Conservation (phyloP, 1,140 invertebrate species). For the Mesaphorura yosii region DNA sequence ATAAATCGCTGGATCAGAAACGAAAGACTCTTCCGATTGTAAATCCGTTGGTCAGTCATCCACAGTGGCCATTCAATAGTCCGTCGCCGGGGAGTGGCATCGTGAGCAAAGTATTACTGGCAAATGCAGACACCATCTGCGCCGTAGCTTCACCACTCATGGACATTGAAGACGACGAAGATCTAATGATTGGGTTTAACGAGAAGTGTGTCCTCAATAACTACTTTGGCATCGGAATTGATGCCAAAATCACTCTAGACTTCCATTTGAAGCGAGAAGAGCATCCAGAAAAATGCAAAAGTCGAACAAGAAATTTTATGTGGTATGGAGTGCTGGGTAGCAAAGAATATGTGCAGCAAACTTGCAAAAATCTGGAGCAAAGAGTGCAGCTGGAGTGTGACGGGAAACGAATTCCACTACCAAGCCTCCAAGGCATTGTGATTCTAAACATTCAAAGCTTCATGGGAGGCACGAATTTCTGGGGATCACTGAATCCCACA, state of each 20-base stretch:
- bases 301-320: slow-evolving; percentile 90
- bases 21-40: slow-evolving; percentile 71
- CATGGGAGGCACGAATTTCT: slow-evolving; percentile 97
- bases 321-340: slow-evolving; percentile 92
- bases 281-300: slow-evolving; percentile 93
- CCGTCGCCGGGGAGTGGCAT: slow-evolving; percentile 46
- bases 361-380: slow-evolving; percentile 93
- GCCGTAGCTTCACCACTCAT: slow-evolving; percentile 47
- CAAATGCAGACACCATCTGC: slow-evolving; percentile 92
- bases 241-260: slow-evolving; percentile 94
- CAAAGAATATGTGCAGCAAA: slow-evolving; percentile 66
- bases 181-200: slow-evolving; percentile 62
- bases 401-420: slow-evolving; percentile 77
- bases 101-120: slow-evolving; percentile 79
- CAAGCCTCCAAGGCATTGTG: slow-evolving; percentile 89
- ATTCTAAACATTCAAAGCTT: slow-evolving; percentile 96
- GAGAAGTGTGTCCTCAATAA: slow-evolving; percentile 98
- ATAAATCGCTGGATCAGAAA: slow-evolving; percentile 17
- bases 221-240: slow-evolving; percentile 97
- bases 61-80: slow-evolving; percentile 86
- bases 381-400: slow-evolving; percentile 85
- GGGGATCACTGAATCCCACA: too few species aligned
- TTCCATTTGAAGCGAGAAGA: slow-evolving; percentile 97
- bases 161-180: slow-evolving; percentile 26
- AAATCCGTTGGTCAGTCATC: slow-evolving; percentile 70